phyloP scores from a whole-genome alignment of 2,888 invertebrate genomes.

The Melieria crassipennis region DNA sequence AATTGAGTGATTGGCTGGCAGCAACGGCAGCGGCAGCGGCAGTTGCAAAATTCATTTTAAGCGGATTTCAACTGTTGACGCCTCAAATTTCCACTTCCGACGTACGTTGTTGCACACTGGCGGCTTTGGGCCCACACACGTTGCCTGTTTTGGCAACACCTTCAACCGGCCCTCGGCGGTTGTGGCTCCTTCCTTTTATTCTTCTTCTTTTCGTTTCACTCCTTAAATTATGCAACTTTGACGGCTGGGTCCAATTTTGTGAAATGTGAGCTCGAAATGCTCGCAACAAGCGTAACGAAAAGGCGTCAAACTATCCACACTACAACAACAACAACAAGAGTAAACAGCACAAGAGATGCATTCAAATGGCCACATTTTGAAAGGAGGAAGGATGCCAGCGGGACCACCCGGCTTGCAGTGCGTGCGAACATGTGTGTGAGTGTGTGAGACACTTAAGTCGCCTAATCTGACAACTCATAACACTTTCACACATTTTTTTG shows the following conservation, averaged over 20 bases:
- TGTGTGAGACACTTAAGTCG: constrained; percentile 39
- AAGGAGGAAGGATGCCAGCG: constrained; percentile 1
- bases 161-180: not conserved
- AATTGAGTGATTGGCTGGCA: too few species aligned
- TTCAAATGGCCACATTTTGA: too few species aligned
- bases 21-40: not conserved
- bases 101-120: not conserved
- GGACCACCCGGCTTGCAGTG: constrained; percentile 23
- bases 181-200: too few species aligned
- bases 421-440: not conserved
- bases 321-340: constrained; percentile 13
- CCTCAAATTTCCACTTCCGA: constrained; percentile 54
- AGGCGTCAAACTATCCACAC: constrained; percentile 33
- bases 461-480: constrained; percentile 49
- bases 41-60: constrained; percentile 43
- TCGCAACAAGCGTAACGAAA: constrained; percentile 38
- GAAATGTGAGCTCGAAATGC: not conserved
- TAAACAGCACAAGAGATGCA: not conserved
- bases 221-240: too few species aligned
- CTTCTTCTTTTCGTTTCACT: too few species aligned
- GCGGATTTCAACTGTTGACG: constrained; percentile 62
- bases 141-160: constrained; percentile 24
- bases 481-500: constrained; percentile 50
- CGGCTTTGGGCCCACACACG: constrained; percentile 24
- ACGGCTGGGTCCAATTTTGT: too few species aligned